These are phyloP conservation scores for Cololabis saira DNA, from an alignment of 2,113 vertebrate species.

Conservation along the genomic window DNA sequence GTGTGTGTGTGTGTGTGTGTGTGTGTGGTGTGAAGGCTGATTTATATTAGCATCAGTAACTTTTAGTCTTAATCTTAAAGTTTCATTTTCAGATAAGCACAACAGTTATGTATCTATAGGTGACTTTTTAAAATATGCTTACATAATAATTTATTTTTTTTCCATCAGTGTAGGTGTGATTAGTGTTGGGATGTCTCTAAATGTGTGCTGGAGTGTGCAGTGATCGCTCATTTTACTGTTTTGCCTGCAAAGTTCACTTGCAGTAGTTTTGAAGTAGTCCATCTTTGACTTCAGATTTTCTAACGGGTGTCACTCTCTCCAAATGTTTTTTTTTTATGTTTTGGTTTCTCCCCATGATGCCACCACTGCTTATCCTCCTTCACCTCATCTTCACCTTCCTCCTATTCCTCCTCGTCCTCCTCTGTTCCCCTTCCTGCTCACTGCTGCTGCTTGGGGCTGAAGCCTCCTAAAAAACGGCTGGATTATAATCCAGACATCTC, in stretches of 20 bases:
- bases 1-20: constrained; percentile 36
- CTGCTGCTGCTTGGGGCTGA: constrained; percentile 86
- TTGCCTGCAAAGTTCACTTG: constrained; percentile 41
- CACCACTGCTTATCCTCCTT: constrained; percentile 90
- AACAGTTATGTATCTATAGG: background rate
- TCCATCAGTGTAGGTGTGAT: constrained; percentile 2
- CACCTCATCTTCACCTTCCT: constrained; percentile 90
- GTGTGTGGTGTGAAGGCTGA: constrained; percentile 20
- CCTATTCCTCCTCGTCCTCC: constrained; percentile 76
- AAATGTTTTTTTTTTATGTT: constrained; percentile 76
- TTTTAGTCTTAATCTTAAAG: background rate
- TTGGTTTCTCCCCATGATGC: constrained; percentile 84
- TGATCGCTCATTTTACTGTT: constrained; percentile 23
- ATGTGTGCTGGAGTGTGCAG: constrained; percentile 24
- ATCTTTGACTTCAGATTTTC: constrained; percentile 75
- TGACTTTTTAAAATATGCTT: constrained; percentile 7
- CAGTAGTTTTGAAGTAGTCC: constrained; percentile 42
- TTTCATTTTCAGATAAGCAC: background rate
- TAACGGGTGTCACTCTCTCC: constrained; percentile 94
- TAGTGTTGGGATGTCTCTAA: constrained; percentile 10
- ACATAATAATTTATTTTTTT: background rate
- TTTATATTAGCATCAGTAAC: background rate
- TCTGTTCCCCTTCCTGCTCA: constrained; percentile 87
- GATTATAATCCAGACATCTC: constrained; percentile 98
- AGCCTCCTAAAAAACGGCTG: constrained; percentile 99